Base-by-base conservation (phyloP, 2,113 vertebrate genomes). In the Xyliphius kryptos region DNA sequence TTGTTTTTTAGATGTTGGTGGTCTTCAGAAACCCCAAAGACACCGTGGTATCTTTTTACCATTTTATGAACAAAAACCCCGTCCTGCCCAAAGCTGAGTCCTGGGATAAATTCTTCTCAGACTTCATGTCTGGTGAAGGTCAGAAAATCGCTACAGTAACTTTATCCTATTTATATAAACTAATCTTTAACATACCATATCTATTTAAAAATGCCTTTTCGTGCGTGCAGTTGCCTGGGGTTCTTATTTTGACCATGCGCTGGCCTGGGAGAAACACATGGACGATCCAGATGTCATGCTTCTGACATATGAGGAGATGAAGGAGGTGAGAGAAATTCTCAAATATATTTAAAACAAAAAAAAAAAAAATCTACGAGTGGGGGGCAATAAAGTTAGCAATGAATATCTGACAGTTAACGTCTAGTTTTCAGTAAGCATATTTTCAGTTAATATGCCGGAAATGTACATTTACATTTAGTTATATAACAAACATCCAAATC, bases 1-100 rank as follows among this genome's bases (percentile, higher is more conserved):
- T n/a, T 15, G 14, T 38, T 51, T 37, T 37, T 53, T 43, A 91
- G 86, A 83, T 82, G 60, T 14, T 87, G 67, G 78, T 85, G 52
- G 61, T 91, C 38, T 86, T 91, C 78, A 2, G 70, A 79, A 90
- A 90, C 36, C 81, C 88, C 47, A 86, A 90, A 81, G 87, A 89
- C 77, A 83, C 83, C 0, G 81, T 76, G 5, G 81, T 81, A 36
- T 90, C 80, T 15, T 89, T 83, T 79, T 89, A 81, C 68, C 83
- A 86, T 77, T 91, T 91, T 60, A 82, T 79, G 71, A 87, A 84
- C 17, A 77, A 74, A 1, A 82, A 80, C 54, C 80, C 83, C 1
- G 41, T 72, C 0, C 6, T 86, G 72, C 85, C 87, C 44, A 83
- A 61, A 61, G 84, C 81, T 16, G 66, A 76, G 59, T 85, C 82